Conservation (phyloP, 2,797 vertebrate species). For the Crenuchus spilurus region DNA sequence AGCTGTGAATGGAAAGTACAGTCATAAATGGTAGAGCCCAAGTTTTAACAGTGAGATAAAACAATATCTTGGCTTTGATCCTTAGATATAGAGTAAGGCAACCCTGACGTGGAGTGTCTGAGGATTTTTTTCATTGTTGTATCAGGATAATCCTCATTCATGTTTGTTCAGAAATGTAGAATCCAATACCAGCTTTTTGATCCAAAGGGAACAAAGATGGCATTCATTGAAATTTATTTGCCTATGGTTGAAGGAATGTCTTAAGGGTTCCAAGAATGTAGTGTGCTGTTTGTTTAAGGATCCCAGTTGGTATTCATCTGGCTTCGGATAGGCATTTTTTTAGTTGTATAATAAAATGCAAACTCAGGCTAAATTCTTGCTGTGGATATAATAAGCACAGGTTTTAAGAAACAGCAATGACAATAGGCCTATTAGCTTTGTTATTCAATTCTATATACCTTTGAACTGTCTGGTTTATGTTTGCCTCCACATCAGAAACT, state of each 20-base stretch:
- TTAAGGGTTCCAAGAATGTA: constrained; percentile 2
- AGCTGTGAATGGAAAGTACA: constrained; percentile 12
- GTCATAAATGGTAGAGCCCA: constrained; percentile 1
- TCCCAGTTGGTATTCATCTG: neutral
- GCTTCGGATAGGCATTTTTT: neutral
- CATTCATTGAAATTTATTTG: neutral
- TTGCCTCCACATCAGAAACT: neutral
- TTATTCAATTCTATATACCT: neutral
- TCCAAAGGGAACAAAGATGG: neutral
- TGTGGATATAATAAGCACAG: constrained; percentile 3
- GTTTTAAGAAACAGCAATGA: neutral
- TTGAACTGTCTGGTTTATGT: neutral
- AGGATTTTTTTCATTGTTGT: neutral
- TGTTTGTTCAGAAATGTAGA: neutral
- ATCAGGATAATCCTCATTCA: constrained; percentile 6
- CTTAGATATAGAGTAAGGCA: constrained; percentile 15
- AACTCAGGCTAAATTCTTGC: constrained; percentile 39
- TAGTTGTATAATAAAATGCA: neutral
- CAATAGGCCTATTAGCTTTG: neutral
- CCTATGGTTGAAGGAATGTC: neutral
- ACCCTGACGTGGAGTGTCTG: neutral
- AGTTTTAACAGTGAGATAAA: constrained; percentile 1
- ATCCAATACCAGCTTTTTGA: constrained; percentile 11
- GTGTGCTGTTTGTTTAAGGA: neutral
- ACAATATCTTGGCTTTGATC: constrained; percentile 14